Conservation (phyloP, 2,888 invertebrate genomes). For the Sphaerophoria taeniata region DNA sequence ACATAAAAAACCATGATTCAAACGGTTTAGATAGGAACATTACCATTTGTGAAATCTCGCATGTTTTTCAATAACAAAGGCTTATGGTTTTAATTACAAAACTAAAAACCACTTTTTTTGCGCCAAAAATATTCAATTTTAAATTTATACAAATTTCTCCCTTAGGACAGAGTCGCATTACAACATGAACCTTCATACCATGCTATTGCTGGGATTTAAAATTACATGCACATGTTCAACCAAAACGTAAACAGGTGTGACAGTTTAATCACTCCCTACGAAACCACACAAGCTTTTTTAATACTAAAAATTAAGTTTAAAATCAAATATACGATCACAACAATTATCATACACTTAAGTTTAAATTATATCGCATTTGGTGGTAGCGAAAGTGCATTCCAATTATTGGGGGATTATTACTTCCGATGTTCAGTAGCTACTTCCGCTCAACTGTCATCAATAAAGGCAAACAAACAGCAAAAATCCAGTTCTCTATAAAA, state of each 20-base stretch:
- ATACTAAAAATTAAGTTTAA: constrained; percentile 4
- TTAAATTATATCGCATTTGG: constrained; percentile 21
- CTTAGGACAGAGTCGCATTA: too few relatives aligned
- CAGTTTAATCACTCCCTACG: constrained; percentile 13
- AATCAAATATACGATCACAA: constrained; percentile 9
- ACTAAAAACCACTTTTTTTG: too few relatives aligned
- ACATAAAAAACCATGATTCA: too few relatives aligned
- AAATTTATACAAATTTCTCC: too few relatives aligned
- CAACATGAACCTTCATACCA: too few relatives aligned
- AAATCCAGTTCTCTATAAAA: constrained; percentile 39
- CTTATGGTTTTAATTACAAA: too few relatives aligned
- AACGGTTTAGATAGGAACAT: too few relatives aligned
- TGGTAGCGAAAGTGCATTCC: constrained; percentile 19
- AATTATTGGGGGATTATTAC: constrained; percentile 49
- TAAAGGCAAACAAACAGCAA: neutral
- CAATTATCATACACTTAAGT: constrained; percentile 21
- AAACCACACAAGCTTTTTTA: neutral
- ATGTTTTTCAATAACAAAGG: too few relatives aligned
- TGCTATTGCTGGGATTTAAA: too few relatives aligned
- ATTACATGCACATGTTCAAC: neutral
- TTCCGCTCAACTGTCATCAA: constrained; percentile 47
- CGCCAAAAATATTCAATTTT: too few relatives aligned
- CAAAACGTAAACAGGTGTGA: constrained; percentile 16
- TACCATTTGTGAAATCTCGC: too few relatives aligned
- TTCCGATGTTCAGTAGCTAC: constrained; percentile 60